Evolutionary conservation across 2,888 invertebrate genomes (phyloP), one percentile per base, ranked within the genome.

Genomic region (Drosophila gaucha): DNA sequence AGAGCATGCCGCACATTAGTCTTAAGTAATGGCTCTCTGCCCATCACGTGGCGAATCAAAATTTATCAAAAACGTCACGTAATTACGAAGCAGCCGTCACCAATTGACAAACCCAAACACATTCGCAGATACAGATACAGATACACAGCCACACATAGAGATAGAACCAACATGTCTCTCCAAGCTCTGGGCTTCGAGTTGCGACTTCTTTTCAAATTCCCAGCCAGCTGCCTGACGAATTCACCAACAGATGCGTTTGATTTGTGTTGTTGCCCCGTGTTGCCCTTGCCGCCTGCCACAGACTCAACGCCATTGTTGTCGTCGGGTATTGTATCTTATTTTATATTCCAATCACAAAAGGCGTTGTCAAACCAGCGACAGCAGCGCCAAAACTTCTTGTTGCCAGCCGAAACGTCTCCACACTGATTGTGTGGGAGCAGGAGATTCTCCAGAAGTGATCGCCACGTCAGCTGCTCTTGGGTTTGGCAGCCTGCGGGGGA

Each of bases 321-420:
- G 46, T 55, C 54, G 16, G 36, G 41, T 44, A 67, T 70, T 80
- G 74, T 65, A 46, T 67, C 80, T 74, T 70, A 89, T 87, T 87
- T 87, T 70, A 74, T 89, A 89, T 89, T 90, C 89, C 79, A 82
- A 80, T 78, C 86, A 84, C 83, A 85, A 77, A 88, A 80, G 82
- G 77, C 82, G 78, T 80, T 78, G 80, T 79, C 83, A 80, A 78
- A 80, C 78, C 86, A 82, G 80, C 80, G 80, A 86, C 90, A 84
- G 87, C 78, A 80, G 80, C 80, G 88, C 79, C 82, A 88, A 78
- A 87, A 80, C 51, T 67, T 78, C 65, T 64, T 75, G 67, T 47
- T 78, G 66, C 65, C 84, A 80, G 38, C 67, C 69, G 46, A 50
- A 26, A 6, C 51, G 51, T 12, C 39, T 35, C 22, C 30, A 22